phyloP scores from a whole-genome alignment of 2,113 vertebrate species.

The Cynopterus brachyotis region DNA sequence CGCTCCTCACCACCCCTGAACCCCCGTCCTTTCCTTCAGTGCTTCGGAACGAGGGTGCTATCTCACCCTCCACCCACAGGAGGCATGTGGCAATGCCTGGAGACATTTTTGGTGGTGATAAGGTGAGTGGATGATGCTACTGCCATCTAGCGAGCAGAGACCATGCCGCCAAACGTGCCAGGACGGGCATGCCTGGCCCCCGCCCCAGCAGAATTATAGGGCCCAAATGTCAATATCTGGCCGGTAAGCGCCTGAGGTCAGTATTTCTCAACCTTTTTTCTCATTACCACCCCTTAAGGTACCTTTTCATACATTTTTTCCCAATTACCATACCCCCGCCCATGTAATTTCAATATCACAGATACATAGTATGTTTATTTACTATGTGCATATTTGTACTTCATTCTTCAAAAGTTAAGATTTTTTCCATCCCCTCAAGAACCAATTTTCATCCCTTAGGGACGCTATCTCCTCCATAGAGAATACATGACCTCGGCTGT shows the following conservation, averaged over 20 bases:
- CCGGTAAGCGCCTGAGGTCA: not conserved
- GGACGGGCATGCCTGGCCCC: not conserved
- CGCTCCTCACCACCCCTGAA: not conserved
- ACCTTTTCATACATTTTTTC: not conserved
- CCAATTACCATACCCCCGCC: not conserved
- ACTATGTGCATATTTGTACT: not conserved
- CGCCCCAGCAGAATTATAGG: not conserved
- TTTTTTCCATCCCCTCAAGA: not conserved
- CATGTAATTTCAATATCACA: constrained; percentile 1
- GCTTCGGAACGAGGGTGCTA: not conserved
- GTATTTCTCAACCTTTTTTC: not conserved
- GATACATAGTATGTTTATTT: not conserved
- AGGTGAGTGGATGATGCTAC: not conserved
- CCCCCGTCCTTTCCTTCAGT: not conserved
- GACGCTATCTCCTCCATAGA: not conserved
- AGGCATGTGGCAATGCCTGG: not conserved
- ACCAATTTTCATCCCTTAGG: not conserved
- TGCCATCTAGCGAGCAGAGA: constrained; percentile 1
- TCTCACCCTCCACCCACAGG: not conserved
- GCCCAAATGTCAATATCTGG: not conserved
- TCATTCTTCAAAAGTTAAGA: not conserved
- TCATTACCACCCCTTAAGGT: not conserved
- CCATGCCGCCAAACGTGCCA: not conserved
- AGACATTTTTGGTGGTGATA: not conserved
- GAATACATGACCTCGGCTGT: not conserved